A percentile compares a stretch with the other conserved stretches of the same genome.
phyloP scores from a whole-genome alignment of 2,888 invertebrate genomes.

The Asteroscopus sphinx region DNA sequence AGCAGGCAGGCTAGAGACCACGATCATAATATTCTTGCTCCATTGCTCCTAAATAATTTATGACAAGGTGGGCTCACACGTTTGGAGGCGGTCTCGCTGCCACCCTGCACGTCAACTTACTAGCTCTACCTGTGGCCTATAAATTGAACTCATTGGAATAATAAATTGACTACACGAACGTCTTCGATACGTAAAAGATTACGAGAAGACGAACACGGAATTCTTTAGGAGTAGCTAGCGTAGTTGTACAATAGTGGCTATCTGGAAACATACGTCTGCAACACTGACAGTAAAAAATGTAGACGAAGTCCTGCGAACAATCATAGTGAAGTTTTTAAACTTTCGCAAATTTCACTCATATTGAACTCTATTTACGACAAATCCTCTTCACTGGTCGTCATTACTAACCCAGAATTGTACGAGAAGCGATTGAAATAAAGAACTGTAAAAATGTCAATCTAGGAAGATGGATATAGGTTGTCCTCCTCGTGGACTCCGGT shows the following conservation, averaged over 20 bases:
- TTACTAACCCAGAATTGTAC: no score
- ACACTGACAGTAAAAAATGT: no score
- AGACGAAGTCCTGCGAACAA: no score
- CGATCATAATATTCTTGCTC: constrained; percentile 68
- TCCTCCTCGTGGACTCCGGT: no score
- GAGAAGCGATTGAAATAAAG: no score
- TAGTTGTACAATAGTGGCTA: constrained; percentile 19
- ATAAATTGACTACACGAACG: constrained; percentile 49
- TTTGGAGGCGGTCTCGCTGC: constrained; percentile 55
- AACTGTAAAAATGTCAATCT: no score
- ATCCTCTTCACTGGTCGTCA: no score
- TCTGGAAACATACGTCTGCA: constrained; percentile 25
- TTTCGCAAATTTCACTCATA: no score
- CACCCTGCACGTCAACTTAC: constrained; percentile 54
- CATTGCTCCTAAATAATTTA: constrained; percentile 72
- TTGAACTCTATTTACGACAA: no score
- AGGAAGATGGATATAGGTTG: no score
- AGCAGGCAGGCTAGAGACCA: constrained; percentile 49
- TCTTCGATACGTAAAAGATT: constrained; percentile 33
- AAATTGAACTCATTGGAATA: constrained; percentile 62
- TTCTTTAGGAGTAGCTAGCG: constrained; percentile 28
- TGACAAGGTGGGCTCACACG: constrained; percentile 52
- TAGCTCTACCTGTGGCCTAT: constrained; percentile 52
- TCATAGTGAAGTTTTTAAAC: no score
- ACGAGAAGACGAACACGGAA: constrained; percentile 20